These are phyloP conservation scores for Gobio gobio DNA, from an alignment of 2,113 vertebrate genomes.

Conservation along the genomic window DNA sequence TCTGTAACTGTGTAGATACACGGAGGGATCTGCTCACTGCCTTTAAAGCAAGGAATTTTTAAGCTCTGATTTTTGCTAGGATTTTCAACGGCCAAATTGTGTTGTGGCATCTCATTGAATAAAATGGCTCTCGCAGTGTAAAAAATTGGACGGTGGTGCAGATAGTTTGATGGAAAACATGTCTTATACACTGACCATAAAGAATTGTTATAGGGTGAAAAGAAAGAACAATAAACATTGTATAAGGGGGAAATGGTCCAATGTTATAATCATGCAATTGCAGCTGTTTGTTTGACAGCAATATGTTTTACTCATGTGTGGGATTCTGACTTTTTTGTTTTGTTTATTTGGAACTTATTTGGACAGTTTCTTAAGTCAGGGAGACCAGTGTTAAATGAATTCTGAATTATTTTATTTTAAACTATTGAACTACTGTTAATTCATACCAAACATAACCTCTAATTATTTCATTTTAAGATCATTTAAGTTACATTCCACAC, in stretches of 20 bases:
- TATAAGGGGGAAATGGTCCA: background rate
- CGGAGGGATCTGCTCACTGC: background rate
- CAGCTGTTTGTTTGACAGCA: constrained; percentile 4
- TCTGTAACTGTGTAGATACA: background rate
- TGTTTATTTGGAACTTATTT: no score
- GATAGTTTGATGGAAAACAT: constrained; percentile 8
- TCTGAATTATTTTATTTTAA: background rate
- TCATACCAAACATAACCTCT: background rate
- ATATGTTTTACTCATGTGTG: background rate
- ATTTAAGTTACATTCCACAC: background rate
- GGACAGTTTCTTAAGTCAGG: background rate
- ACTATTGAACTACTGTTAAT: background rate
- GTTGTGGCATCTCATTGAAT: constrained; percentile 3
- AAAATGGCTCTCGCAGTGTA: background rate
- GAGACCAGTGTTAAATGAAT: no score
- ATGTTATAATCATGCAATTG: background rate
- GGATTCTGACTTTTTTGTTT: background rate
- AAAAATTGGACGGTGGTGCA: background rate
- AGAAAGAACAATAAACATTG: background rate
- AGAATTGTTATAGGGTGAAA: background rate
- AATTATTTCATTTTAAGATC: background rate
- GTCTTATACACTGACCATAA: background rate
- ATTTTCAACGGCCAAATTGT: background rate
- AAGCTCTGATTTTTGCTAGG: background rate
- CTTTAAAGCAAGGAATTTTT: constrained; percentile 30